Evolutionary conservation across 2,888 invertebrate species (phyloP), one percentile per base, ranked within the genome.

Genomic region (Venustoraphidia nigricollis): DNA sequence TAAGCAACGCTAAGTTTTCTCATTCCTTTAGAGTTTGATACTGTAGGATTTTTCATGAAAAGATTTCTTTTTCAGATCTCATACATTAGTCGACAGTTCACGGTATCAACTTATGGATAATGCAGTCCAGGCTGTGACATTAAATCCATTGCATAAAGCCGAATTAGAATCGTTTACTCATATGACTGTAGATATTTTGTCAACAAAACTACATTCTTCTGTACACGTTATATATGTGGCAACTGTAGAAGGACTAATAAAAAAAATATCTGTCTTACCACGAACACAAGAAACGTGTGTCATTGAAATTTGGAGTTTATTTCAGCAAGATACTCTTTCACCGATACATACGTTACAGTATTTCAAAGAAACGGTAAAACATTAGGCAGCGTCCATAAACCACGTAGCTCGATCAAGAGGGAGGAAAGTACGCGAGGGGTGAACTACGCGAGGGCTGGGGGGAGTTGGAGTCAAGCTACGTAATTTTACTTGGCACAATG

Each of bases 41-140:
- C 1, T 9, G 11, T 46, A 45, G 10, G n/a, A 46, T 17, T 36
- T 37, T 42, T 17, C 17, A 36, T 14, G 45, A 42, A 34, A 34
- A 34, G n/a, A 3, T 9, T 48, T 50, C 37, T 41, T 27, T 55
- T 56, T 40, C 58, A 71, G 70, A 50, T 56, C 63, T 0, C 71
- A 70, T 48, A 70, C 73, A 57, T 63, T 77, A 42, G 66, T 80
- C 46, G 81, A 82, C 58, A 79, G 79, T 50, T 78, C 80, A 10
- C 74, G 80, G 52, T 93, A 88, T 63, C 90, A 92, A 58, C 67
- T 94, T 48, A 91, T 93, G 91, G 86, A 93, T 61, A 75, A 79
- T 47, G 81, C 92, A 0, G 81, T 94, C 0, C 85, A 88, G 57
- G 81, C 91, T 0, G 74, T 79, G 34, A 77, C 79, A 0, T 66